A percentile compares a stretch with the other conserved stretches of the same genome.
Conservation (phyloP, 2,888 invertebrate species). For the Tiliacea aurago region DNA sequence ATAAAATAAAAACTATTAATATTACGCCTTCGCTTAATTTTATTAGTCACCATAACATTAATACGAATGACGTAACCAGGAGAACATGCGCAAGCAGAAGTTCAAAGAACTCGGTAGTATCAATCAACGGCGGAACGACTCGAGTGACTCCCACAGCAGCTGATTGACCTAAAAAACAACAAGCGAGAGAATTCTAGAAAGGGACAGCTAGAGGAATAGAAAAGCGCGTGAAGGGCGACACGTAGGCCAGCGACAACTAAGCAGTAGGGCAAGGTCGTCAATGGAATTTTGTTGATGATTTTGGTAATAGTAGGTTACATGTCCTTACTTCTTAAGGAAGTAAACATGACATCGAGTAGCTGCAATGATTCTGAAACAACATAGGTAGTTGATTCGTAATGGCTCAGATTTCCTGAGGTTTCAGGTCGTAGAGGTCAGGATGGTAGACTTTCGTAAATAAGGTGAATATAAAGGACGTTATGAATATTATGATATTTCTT, state of each 20-base stretch:
- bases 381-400: constrained; percentile 17
- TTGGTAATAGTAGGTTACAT: constrained; percentile 47
- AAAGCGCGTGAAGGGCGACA: constrained; percentile 79
- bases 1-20: constrained; percentile 23
- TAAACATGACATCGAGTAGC: constrained; percentile 20
- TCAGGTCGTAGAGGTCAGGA: constrained; percentile 17
- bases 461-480: constrained; percentile 3
- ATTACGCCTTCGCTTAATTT: constrained; percentile 13
- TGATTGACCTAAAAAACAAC: constrained; percentile 75
- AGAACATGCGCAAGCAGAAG: constrained; percentile 46
- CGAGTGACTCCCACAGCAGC: constrained; percentile 69
- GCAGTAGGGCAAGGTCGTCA: constrained; percentile 80
- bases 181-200: constrained; percentile 65
- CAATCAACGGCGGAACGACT: constrained; percentile 56
- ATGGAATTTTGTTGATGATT: constrained; percentile 66
- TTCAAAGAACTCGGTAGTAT: constrained; percentile 67
- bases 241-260: constrained; percentile 76
- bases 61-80: constrained; percentile 51
- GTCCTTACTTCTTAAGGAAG: constrained; percentile 37
- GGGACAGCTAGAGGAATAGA: constrained; percentile 70
- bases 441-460: constrained; percentile 14
- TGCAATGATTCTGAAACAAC: constrained; percentile 9
- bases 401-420: constrained; percentile 13
- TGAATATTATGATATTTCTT: neutral
- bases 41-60: constrained; percentile 31